Conservation (phyloP, 2,888 invertebrate genomes). For the Ennomos erosarius region DNA sequence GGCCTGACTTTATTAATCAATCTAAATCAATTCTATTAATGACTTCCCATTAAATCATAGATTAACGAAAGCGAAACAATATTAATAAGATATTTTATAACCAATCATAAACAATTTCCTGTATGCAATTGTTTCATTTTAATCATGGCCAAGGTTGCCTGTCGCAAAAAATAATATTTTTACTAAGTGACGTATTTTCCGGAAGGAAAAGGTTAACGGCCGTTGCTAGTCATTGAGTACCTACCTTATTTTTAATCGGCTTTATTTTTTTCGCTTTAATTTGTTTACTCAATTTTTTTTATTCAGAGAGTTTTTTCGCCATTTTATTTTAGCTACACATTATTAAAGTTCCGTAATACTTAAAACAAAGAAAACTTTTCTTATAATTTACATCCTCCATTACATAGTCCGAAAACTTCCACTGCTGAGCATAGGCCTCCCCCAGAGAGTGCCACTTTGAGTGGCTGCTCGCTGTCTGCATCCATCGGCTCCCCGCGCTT, state of each 20-base stretch:
- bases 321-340: too few relatives aligned
- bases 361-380: too few relatives aligned
- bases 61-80: slow-evolving; percentile 50
- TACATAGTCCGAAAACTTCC: too few relatives aligned
- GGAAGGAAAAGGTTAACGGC: slow-evolving; percentile 1
- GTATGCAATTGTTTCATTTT: slow-evolving; percentile 47
- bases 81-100: slow-evolving; percentile 45
- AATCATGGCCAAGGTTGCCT: slow-evolving; percentile 48
- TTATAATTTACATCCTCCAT: too few relatives aligned
- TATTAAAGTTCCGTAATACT: too few relatives aligned
- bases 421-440: too few relatives aligned
- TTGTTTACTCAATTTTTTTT: too few relatives aligned
- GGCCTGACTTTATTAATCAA: slow-evolving; percentile 17
- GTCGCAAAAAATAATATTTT: slow-evolving; percentile 33
- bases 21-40: slow-evolving; percentile 11
- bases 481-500: too few relatives aligned
- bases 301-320: too few relatives aligned
- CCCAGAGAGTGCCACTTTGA: too few relatives aligned
- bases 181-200: slow-evolving; percentile 1
- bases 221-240: neutral
- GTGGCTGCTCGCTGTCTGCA: too few relatives aligned
- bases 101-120: slow-evolving; percentile 49
- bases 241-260: neutral
- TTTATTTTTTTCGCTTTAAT: too few relatives aligned
- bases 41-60: slow-evolving; percentile 40